These are phyloP conservation scores for Phrynocephalus forsythii DNA, from an alignment of 2,797 vertebrate species.

Conservation along the genomic window DNA sequence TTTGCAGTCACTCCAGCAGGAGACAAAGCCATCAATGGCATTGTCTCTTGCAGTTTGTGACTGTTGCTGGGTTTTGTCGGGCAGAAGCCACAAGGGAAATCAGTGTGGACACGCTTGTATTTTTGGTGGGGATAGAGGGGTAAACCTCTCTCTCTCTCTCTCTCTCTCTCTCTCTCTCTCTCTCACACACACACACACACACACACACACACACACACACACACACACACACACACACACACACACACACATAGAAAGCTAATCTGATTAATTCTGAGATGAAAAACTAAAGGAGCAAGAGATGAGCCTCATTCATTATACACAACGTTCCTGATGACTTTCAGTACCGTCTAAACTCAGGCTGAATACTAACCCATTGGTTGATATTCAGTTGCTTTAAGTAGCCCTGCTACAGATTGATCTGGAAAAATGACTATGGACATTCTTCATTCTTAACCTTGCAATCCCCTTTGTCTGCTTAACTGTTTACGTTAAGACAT, in stretches of 20 bases:
- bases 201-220: too few relatives aligned
- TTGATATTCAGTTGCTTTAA: slow-evolving; percentile 75
- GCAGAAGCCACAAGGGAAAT: slow-evolving; percentile 66
- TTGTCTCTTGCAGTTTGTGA: slow-evolving; percentile 58
- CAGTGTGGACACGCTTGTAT: slow-evolving; percentile 59
- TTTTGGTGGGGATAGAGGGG: slow-evolving; percentile 20
- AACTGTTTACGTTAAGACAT: slow-evolving; percentile 48
- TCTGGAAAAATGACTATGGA: slow-evolving; percentile 62
- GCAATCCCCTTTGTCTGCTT: slow-evolving; percentile 52
- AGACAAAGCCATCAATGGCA: slow-evolving; percentile 58
- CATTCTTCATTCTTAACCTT: slow-evolving; percentile 56
- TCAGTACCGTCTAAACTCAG: slow-evolving; percentile 71
- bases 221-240: too few relatives aligned
- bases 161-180: slow-evolving; percentile 12
- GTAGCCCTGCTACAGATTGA: slow-evolving; percentile 71
- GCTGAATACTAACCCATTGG: slow-evolving; percentile 77
- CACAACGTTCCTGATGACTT: slow-evolving; percentile 72
- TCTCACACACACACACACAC: too few relatives aligned
- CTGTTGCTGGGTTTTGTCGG: slow-evolving; percentile 53
- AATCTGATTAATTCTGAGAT: slow-evolving; percentile 73
- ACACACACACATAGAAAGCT: slow-evolving; percentile 66
- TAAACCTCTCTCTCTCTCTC: slow-evolving; percentile 14
- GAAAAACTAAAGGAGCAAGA: slow-evolving; percentile 72
- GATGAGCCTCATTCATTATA: slow-evolving; percentile 69
- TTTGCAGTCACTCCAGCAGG: slow-evolving; percentile 61